phyloP scores from a whole-genome alignment of 2,113 vertebrate species.

The Anoura caudifer region DNA sequence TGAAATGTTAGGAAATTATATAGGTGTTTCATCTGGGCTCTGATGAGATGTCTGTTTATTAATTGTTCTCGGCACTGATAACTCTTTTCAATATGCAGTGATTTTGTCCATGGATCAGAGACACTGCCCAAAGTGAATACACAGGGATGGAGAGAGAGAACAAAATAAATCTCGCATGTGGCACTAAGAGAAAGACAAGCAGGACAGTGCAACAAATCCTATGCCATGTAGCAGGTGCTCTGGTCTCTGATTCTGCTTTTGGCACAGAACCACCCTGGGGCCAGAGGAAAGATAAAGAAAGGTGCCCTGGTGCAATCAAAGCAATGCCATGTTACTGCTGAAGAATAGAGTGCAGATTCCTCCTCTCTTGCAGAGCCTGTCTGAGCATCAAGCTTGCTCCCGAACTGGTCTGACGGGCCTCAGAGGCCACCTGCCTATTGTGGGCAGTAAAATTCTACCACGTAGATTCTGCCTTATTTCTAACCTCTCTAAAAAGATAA shows the following conservation, averaged over 20 bases:
- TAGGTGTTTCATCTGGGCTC: neutral
- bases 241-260: neutral
- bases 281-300: neutral
- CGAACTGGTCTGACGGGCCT: neutral
- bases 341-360: neutral
- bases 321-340: neutral
- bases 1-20: neutral
- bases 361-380: neutral
- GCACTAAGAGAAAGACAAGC: neutral
- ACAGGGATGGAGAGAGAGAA: neutral
- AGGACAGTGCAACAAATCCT: neutral
- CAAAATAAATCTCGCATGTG: neutral
- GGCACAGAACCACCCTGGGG: neutral
- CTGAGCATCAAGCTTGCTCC: neutral
- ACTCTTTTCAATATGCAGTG: neutral
- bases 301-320: neutral
- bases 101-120: neutral
- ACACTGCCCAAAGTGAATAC: neutral
- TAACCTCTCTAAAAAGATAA: neutral
- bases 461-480: neutral
- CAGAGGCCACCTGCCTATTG: neutral
- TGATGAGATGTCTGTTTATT: neutral
- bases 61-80: neutral
- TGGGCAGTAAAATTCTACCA: neutral
- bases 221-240: neutral